Base-by-base conservation (phyloP, 2,888 invertebrate species). In the Ryuthela nishihirai region DNA sequence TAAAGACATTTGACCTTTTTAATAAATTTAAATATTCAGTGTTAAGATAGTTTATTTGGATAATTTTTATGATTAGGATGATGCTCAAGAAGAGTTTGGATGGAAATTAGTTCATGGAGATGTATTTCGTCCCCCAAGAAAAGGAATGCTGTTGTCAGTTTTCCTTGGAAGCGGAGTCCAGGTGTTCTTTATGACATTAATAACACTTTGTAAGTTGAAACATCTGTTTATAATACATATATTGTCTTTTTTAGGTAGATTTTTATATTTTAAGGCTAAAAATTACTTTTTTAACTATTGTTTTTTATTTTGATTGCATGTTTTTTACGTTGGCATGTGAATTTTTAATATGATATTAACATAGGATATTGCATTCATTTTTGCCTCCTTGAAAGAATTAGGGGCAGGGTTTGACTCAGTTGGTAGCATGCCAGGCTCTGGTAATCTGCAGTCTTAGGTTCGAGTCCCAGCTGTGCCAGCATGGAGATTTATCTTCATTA, bases 81-180 rank as follows among this genome's bases (percentile, higher is more conserved):
- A 82, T 72, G 83, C 83, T 1, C 97, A 98, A 79, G 94, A 95
- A 76, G 82, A 82, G 69, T 82, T 82, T 72, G 82, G 82, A n/a
- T 83, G 82, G 82, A 83, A 83, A 71, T 69, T 83, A 64, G 81
- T 83, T 1, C 82, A 82, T 69, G 82, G 82, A 23, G 82, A 82
- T 69, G 81, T 82, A 4, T 83, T 83, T 74, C 72, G 82, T 15
- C 77, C 82, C 5, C 82, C 82, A 9, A 81, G 93, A 2, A 90
- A 94, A 70, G 95, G 97, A 55, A 97, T 99, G 94, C 75, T 99
- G 15, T 79, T 99, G 17, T 88, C 97, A 0, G 93, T 99, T 0
- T 84, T 97, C 70, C 81, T 97, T n/a, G 99, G 99, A 10, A 92
- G 91, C 39, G 99, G 99, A 18, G 83, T 90, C 17, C 98, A 99